A percentile compares a stretch with the other conserved stretches of the same genome.
These are phyloP conservation scores for Nansenia antarctica DNA, from an alignment of 2,113 vertebrate genomes.

Conservation along the genomic window DNA sequence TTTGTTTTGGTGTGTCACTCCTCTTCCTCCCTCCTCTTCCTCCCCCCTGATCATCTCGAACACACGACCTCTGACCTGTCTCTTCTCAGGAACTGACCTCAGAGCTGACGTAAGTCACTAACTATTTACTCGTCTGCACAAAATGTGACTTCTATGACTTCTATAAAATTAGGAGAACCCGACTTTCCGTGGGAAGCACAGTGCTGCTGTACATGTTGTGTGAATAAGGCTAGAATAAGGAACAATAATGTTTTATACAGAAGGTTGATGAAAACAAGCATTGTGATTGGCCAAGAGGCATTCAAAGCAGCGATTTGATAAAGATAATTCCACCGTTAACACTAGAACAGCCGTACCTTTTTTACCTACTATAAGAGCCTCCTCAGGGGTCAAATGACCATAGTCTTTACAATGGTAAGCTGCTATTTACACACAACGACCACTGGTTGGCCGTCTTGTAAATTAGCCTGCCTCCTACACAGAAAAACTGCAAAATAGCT, in stretches of 20 bases:
- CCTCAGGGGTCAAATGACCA: no score
- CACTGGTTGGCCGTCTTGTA: no score
- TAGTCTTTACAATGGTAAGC: no score
- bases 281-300: background rate
- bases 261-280: background rate
- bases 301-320: no score
- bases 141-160: constrained; percentile 31
- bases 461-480: no score
- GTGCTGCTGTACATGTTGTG: background rate
- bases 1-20: background rate
- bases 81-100: constrained; percentile 13
- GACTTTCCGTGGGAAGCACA: constrained; percentile 32
- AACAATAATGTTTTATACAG: background rate
- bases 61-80: constrained; percentile 30
- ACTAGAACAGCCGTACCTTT: no score
- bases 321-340: no score
- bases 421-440: no score
- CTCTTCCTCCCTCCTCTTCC: background rate
- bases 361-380: no score
- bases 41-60: constrained; percentile 13
- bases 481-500: no score
- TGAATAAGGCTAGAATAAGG: background rate
- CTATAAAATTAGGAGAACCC: constrained; percentile 38
- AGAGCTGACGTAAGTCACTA: constrained; percentile 29
- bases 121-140: constrained; percentile 32